Conservation (phyloP, 1,140 invertebrate genomes). For the Ganaspis sp. region DNA sequence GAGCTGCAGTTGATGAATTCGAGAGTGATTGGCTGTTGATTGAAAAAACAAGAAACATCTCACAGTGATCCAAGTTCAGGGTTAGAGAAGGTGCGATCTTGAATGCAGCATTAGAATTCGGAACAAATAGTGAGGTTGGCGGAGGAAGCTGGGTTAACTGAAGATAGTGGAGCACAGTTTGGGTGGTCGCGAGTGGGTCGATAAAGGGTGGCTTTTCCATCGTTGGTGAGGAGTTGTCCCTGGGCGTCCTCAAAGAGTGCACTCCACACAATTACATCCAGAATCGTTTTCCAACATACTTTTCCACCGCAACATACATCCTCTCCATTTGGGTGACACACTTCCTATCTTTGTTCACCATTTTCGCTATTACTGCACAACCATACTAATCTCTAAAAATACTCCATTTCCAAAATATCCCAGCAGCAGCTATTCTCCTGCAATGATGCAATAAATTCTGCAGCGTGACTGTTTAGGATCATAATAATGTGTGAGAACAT, state of each 20-base stretch:
- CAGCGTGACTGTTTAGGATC: neutral
- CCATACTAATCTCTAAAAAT: too few relatives aligned
- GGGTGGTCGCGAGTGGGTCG: constrained; percentile 65
- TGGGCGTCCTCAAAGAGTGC: constrained; percentile 41
- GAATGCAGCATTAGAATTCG: constrained; percentile 39
- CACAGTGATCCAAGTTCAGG: too few relatives aligned
- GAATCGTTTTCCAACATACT: constrained; percentile 33
- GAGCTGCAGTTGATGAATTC: too few relatives aligned
- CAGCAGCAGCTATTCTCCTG: constrained; percentile 27
- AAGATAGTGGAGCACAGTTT: constrained; percentile 59
- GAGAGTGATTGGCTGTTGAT: too few relatives aligned
- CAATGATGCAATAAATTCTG: constrained; percentile 39
- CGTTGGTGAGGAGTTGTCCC: constrained; percentile 51
- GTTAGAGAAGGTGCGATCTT: constrained; percentile 37
- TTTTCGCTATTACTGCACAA: too few relatives aligned
- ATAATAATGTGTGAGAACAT: too few relatives aligned
- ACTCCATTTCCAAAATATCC: neutral
- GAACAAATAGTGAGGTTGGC: constrained; percentile 39
- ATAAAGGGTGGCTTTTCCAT: constrained; percentile 66
- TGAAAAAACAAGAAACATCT: too few relatives aligned
- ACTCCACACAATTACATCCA: constrained; percentile 41
- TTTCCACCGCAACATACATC: neutral
- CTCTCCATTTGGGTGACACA: too few relatives aligned
- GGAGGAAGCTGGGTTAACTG: constrained; percentile 46
- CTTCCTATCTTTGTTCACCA: too few relatives aligned